Evolutionary conservation across 2,797 vertebrate genomes (phyloP).

Genomic region (Holocentrus rufus): DNA sequence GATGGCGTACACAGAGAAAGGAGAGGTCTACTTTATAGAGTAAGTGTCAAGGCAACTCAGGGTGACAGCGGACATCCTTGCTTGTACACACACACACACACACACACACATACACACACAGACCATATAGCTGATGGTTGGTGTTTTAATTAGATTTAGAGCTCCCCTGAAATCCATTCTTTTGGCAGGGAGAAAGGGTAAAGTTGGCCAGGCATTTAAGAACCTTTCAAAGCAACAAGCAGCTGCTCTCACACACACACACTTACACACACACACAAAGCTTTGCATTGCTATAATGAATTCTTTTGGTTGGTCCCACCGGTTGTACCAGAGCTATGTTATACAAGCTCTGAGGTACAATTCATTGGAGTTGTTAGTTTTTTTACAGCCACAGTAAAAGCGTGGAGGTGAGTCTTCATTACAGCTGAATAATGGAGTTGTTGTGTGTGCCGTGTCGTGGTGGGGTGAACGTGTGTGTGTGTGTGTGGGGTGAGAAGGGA

Average conservation of each 20-base stretch:
- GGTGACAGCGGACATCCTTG: background rate
- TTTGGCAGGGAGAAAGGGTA: slow-evolving; percentile 8
- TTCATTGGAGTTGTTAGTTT: slow-evolving; percentile 57
- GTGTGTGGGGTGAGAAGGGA: slow-evolving; percentile 20
- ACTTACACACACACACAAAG: slow-evolving; percentile 22
- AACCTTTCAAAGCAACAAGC: background rate
- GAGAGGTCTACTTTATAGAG: slow-evolving; percentile 99
- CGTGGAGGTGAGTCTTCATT: slow-evolving; percentile 56
- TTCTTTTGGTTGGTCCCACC: background rate
- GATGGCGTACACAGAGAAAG: slow-evolving; percentile 99
- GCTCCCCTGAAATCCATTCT: slow-evolving; percentile 48
- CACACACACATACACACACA: slow-evolving; percentile 16
- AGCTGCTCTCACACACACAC: slow-evolving; percentile 10
- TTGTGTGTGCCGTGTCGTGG: slow-evolving; percentile 21
- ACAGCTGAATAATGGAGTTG: slow-evolving; percentile 43
- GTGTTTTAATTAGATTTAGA: slow-evolving; percentile 67
- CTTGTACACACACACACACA: slow-evolving; percentile 8
- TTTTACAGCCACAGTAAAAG: slow-evolving; percentile 65
- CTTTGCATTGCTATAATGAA: background rate
- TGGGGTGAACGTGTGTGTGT: too few species aligned
- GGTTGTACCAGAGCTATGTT: slow-evolving; percentile 26
- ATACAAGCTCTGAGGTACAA: slow-evolving; percentile 57
- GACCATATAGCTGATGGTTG: slow-evolving; percentile 41
- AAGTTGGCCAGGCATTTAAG: slow-evolving; percentile 13
- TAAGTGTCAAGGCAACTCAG: slow-evolving; percentile 79